Evolutionary conservation across 2,113 vertebrate genomes (phyloP), one percentile per base, ranked within the genome.

Genomic region (Crotalus viridis): DNA sequence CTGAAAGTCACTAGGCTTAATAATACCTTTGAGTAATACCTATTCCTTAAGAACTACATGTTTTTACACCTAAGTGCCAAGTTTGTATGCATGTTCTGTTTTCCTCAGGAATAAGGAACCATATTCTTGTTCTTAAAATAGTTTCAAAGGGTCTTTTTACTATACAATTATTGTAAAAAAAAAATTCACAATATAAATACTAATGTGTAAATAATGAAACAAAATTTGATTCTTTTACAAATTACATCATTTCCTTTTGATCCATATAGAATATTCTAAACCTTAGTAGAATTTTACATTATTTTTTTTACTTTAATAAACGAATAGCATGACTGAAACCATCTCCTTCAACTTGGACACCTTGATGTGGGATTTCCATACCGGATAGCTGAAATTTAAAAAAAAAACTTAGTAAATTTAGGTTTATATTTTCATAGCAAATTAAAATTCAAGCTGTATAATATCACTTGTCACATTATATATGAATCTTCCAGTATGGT

Each of bases 361-460:
- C 99, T 96, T 99, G 98, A 95, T 99, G 99, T 95, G 99, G 98
- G 96, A 99, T 99, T 96, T 99, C 99, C 98, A 99, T 98, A 97
- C 98, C 98, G 95, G 98, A 98, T 94, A 99, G 97, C 99, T 99
- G 94, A 48, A 86, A 95, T 17, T 9, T 5, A n/a, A 61, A 55
- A 85, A 85, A 17, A 39, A 17, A 46, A 1, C 21, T 51, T 2
- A 64, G 3, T 26, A 9, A 24, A 52, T 28, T 55, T 54, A 54
- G 33, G 33, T 81, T 81, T 43, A 48, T 7, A 88, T 39, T 69
- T 24, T 88, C 86, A 88, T 7, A 26, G 22, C 48, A 92, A 88
- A 39, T 64, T 24, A 88, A 64, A 55, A 52, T 43, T 6, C 46
- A 43, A 64, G 86, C 22, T 69, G 26, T 24, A 74, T 6, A 39